Evolutionary conservation across 2,888 invertebrate genomes (phyloP), one percentile per base, ranked within the genome.

Genomic region (Eupithecia exiguata): DNA sequence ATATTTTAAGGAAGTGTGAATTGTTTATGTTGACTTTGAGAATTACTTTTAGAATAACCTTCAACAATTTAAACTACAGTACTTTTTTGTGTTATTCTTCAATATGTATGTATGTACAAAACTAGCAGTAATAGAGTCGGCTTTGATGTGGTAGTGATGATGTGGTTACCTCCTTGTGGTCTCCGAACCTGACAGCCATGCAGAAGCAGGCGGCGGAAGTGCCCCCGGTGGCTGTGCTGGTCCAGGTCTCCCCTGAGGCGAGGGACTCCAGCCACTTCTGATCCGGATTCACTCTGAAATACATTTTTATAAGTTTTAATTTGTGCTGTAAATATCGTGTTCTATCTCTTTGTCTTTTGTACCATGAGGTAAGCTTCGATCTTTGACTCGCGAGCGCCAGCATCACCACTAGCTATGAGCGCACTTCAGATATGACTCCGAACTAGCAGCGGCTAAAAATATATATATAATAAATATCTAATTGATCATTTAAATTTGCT

Each of bases 141-240:
- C 5, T 5, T 46, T 18, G 46, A 18, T 46, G 16, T 46, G 46
- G 18, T 7, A 30, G 62, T 62, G 35, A 9, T 5, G 38, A 43
- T 16, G 5, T 43, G 21, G 12, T 9, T 43, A 92, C 94, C 89
- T 93, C 92, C 73, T 91, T 91, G 43, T 89, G 77, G 71, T 94
- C 92, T 0, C 93, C 93, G 72, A 92, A 92, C 1, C 89, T 85
- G 38, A 94, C 92, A 0, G 94, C 92, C 93, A 94, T 92, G 72
- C 91, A 90, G 84, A 94, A 93, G 80, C 94, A 92, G 21, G 85
- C 82, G 1, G 88, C 88, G 0, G 93, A 91, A 0, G 91, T 88
- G 10, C 93, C 94, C 49, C 89, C 91, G 0, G 89, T 82, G 70
- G 88, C 89, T 0, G 94, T 94, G 79, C 88, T 91, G 1, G 88